Evolutionary conservation across 2,888 invertebrate genomes (phyloP), one percentile per base, ranked within the genome.

Genomic region (Parnassius mnemosyne): DNA sequence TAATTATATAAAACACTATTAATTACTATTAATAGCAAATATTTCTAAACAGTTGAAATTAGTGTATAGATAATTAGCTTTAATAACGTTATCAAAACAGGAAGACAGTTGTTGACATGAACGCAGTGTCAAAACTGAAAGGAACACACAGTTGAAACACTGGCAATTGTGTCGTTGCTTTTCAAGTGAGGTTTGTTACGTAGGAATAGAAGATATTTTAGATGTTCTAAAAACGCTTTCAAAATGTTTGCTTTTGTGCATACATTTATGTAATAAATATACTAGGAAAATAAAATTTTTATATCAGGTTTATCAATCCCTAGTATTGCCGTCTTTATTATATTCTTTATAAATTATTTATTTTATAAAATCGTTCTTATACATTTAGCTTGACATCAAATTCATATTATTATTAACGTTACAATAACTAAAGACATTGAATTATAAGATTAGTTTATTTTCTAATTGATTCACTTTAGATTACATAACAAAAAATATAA

Each of bases 11-110:
- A 20, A 16, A 16, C 16, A 1, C 16, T 16, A 16, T 16, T 16
- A 16, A 16, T 16, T 16, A 2, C 20, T 20, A 20, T 20, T 20
- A 2, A 20, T 20, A 20, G 11, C 10, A 12, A 9, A 53, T 41
- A 10, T 42, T 55, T 44, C 44, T 53, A 41, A 53, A 20, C 41
- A 9, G 7, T n/a, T 42, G 11, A 43, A 53, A 43, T 42, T 10
- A 60, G 42, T 2, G 44, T 55, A 63, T 47, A 62, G 59, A 63
- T 68, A 66, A 71, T 74, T 72, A 74, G 64, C 72, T 74, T 73
- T 65, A 67, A 73, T 78, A 75, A 70, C 73, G 76, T 79, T 83
- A 83, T 82, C 81, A 73, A 65, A 72, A 75, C 78, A 77, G 81
- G 82, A 81, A 79, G 75, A 72, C 67, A 71, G 74, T 72, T 79